phyloP scores from a whole-genome alignment of 92 coral and sea anemone genomes.

The Parazoanthus swiftii region DNA sequence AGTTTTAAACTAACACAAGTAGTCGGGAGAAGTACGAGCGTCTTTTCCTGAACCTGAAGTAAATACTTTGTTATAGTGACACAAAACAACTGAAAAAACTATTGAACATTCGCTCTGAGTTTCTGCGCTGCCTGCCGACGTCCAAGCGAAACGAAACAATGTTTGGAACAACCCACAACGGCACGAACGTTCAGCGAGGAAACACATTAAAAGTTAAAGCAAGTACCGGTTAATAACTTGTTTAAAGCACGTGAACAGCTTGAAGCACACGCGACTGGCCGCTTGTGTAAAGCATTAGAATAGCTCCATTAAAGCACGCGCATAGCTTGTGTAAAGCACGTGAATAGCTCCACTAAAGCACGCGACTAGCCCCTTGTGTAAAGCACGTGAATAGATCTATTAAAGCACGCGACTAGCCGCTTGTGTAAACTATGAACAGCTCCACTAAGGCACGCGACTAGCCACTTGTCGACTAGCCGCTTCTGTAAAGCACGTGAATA shows the following conservation, averaged over 20 bases:
- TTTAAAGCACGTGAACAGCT: neutral
- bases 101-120: no score
- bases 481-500: neutral
- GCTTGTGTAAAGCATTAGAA: neutral
- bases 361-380: neutral
- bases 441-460: no score
- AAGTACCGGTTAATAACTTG: neutral
- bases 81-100: no score
- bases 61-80: no score
- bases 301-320: neutral
- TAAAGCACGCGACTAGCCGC: no score
- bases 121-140: neutral
- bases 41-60: no score
- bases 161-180: neutral
- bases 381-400: neutral
- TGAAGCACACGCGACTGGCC: neutral
- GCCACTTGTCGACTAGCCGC: no score
- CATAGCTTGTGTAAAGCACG: neutral
- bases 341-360: neutral
- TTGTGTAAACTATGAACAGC: neutral
- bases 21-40: no score
- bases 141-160: neutral
- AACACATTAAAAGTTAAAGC: neutral
- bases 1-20: no score
- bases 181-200: no score